Base-by-base conservation (phyloP, 2,888 invertebrate species). In the Rhamnusium bicolor region DNA sequence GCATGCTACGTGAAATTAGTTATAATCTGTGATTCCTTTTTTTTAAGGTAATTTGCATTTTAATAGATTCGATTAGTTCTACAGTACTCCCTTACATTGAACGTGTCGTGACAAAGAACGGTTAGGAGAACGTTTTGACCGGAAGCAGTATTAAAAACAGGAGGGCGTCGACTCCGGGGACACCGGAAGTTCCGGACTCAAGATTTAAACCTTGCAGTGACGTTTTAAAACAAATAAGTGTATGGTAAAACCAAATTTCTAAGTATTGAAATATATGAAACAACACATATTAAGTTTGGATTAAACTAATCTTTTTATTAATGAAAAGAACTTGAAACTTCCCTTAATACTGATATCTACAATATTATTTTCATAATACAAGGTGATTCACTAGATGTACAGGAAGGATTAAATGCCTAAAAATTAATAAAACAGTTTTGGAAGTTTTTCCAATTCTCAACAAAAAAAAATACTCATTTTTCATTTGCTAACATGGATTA, bases 61-160 rank as follows among this genome's bases (percentile, higher is more conserved):
- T 46, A 62, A 62, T 21, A 14, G 46, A 62, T 46, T 21, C 46
- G 12, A 24, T 47, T 24, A 21, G 54, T 56, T 56, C 40, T 40
- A 40, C 19, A 54, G 46, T 61, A 29, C 18, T 58, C 47, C 58
- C 46, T 47, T 27, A 18, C 27, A 14, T 47, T 12, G 54, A 63
- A 69, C 62, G 49, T 82, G 72, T 79, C 81, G 81, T 82, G 81
- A 82, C 81, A 71, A 69, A 65, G 63, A 73, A 75, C 80, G 76
- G 77, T 82, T 82, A 81, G 66, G 68, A 56, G 62, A 71, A 75
- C 76, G 74, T 72, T 76, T 76, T 70, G 51, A 79, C 80, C 78
- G 80, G 80, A 80, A 74, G 74, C 73, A 54, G 78, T 76, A 78
- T 80, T 80, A 80, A 81, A 81, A 81, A 79, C 77, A 61, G 72